Evolutionary conservation across 2,797 vertebrate species (phyloP), one percentile per base, ranked within the genome.

Genomic region (Morelia viridis): DNA sequence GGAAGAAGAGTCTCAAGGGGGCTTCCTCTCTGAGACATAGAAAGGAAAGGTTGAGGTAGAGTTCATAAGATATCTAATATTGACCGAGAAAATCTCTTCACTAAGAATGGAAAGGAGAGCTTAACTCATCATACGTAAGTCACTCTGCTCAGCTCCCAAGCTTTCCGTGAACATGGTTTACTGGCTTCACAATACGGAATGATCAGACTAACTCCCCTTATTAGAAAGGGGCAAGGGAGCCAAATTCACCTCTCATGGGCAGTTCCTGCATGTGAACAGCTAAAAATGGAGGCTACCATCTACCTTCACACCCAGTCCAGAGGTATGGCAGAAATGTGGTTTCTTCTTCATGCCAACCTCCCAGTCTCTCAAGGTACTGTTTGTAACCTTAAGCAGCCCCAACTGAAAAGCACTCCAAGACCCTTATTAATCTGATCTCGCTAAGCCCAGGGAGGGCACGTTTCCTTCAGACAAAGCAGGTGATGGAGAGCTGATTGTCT

Each of bases 141-240:
- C n/a, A 28, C 31, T 89, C 93, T 60, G 80, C 90, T 93, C 93
- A 95, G 92, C 64, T 91, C 94, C 83, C 86, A 94, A 56, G 50
- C 10, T 94, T 91, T 91, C 93, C 87, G 61, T 91, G 88, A 92
- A 88, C 85, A 93, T 95, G 41, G 3, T 94, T 53, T 94, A 94
- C 62, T 96, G 90, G 93, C 94, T 96, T 96, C 93, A 93, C 94
- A 89, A 60, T 85, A 19, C 13, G 56, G 85, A 56, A 92, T 89
- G 88, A 91, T n/a, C 88, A 93, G 91, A 24, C 91, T 28, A 85
- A 94, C 28, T 35, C 13, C 26, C 71, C 28, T 64, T 91, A 91
- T 84, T 61, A 61, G 94, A 91, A 26, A 35, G 35, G 28, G 94
- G 85, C 91, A 28, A 62, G 53, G 65, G 2, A 0, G 80, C 19